phyloP scores from a whole-genome alignment of 2,797 vertebrate species.

The Anabacerthia variegaticeps region DNA sequence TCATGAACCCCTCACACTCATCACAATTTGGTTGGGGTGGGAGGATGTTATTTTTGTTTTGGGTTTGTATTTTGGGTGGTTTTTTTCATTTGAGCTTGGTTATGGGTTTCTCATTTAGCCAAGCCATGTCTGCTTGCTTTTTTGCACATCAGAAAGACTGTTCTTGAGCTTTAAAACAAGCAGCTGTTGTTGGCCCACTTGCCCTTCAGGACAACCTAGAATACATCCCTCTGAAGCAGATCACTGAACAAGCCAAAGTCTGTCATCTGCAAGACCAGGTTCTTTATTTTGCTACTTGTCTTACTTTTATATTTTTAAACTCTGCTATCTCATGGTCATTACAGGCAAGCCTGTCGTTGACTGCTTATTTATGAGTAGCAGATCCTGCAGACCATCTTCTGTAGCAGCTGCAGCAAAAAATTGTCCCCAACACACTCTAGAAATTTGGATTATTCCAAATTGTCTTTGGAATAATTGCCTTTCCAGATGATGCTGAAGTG shows the following conservation, averaged over 20 bases:
- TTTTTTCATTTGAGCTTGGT: not conserved
- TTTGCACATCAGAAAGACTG: not conserved
- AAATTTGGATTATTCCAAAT: not conserved
- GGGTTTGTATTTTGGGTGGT: not conserved
- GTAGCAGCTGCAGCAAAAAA: not conserved
- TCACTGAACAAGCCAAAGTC: not conserved
- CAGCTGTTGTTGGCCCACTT: not conserved
- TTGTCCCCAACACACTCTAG: not conserved
- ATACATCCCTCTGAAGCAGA: not conserved
- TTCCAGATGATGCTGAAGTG: not conserved
- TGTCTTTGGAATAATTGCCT: too few relatives aligned
- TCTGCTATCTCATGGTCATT: not conserved
- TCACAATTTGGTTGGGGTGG: not conserved
- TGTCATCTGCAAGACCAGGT: not conserved
- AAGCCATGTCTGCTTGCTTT: not conserved
- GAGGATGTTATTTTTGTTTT: not conserved
- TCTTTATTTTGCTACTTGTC: not conserved
- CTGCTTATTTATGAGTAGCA: not conserved
- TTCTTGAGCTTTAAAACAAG: not conserved
- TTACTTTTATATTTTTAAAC: not conserved
- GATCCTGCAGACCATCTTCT: not conserved
- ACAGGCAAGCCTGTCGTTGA: not conserved
- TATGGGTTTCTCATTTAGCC: not conserved
- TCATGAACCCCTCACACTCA: not conserved
- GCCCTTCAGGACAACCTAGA: not conserved